phyloP scores from a whole-genome alignment of 1,140 invertebrate genomes.

The Hyles euphorbiae region DNA sequence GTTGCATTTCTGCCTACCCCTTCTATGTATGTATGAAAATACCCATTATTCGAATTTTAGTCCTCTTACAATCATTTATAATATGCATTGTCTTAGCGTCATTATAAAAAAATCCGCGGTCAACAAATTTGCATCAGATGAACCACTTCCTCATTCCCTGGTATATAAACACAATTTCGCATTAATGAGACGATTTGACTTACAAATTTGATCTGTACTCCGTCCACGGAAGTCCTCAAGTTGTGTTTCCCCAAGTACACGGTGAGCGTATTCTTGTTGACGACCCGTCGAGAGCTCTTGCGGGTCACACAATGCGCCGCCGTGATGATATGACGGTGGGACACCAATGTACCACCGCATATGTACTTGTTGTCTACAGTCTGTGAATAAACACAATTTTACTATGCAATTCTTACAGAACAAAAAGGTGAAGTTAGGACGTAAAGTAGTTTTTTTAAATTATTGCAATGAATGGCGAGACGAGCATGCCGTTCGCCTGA shows the following conservation, averaged over 20 bases:
- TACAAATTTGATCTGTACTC: conserved; percentile 64
- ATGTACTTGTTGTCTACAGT: conserved; percentile 74
- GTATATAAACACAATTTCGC: conserved; percentile 5
- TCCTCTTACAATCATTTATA: no score
- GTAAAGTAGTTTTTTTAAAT: background rate
- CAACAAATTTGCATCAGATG: no score
- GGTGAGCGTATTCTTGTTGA: conserved; percentile 63
- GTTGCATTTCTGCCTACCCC: no score
- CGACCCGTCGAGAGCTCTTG: conserved; percentile 36
- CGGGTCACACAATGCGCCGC: conserved; percentile 87
- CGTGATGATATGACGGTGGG: conserved; percentile 84
- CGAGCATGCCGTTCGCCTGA: no score
- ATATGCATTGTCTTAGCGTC: no score
- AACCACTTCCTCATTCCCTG: no score
- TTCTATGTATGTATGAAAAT: no score
- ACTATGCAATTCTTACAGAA: no score
- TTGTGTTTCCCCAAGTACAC: conserved; percentile 73
- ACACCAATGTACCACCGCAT: conserved; percentile 89
- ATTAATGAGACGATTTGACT: conserved; percentile 17
- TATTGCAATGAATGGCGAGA: background rate
- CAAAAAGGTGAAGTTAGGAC: no score
- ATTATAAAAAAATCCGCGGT: no score
- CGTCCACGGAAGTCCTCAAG: conserved; percentile 65
- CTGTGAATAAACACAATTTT: no score
- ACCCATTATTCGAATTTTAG: no score